Evolutionary conservation across 2,797 vertebrate genomes (phyloP).

Genomic region (Anas flavirostris): DNA sequence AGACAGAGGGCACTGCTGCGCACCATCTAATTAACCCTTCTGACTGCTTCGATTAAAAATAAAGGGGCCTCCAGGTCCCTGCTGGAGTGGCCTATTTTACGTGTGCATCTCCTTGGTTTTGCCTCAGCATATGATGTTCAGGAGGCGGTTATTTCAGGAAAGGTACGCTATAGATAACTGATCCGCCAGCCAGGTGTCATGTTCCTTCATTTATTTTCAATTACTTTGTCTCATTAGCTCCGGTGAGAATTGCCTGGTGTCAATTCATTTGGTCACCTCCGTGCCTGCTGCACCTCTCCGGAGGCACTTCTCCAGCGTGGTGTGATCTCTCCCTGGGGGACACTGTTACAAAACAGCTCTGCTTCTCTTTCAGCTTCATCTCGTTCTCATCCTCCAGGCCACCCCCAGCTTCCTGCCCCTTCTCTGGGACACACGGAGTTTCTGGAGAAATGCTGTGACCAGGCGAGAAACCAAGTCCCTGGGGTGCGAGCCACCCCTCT

Average conservation of each 20-base stretch:
- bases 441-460: neutral
- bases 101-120: constrained; percentile 17
- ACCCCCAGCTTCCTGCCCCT: neutral
- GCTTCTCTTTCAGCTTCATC: neutral
- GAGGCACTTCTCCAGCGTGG: neutral
- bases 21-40: constrained; percentile 64
- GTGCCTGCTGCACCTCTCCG: neutral
- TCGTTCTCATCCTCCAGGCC: neutral
- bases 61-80: constrained; percentile 66
- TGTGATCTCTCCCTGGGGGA: neutral
- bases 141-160: constrained; percentile 70
- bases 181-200: constrained; percentile 65
- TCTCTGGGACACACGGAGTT: neutral
- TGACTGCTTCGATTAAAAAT: constrained; percentile 54
- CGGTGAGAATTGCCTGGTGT: constrained; percentile 6
- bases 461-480: fast-evolving
- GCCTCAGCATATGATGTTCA: neutral
- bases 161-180: constrained; percentile 70
- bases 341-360: constrained; percentile 44
- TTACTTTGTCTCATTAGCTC: constrained; percentile 45
- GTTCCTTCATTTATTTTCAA: constrained; percentile 73
- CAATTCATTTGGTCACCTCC: constrained; percentile 53
- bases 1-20: neutral
- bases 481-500: neutral
- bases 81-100: constrained; percentile 70